These are phyloP conservation scores for Leptopilina syphax DNA, from an alignment of 2,888 invertebrate species.

Conservation along the genomic window DNA sequence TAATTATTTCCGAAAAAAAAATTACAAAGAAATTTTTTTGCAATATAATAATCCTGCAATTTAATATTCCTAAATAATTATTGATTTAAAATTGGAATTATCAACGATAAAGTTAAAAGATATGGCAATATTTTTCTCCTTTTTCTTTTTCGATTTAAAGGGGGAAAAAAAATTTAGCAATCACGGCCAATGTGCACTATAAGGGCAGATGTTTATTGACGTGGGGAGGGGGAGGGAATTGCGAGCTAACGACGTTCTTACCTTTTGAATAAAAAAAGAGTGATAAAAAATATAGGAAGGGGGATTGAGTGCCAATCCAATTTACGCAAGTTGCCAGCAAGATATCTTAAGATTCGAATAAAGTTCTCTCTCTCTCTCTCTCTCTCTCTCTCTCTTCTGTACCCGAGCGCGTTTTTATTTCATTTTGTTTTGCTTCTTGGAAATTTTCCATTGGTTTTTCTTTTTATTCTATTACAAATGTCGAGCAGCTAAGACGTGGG, in stretches of 20 bases:
- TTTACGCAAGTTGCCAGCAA: slow-evolving; percentile 56
- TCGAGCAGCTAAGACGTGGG: background rate
- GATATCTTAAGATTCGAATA: slow-evolving; percentile 45
- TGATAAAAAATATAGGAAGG: slow-evolving; percentile 50
- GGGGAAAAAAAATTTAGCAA: background rate
- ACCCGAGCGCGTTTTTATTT: background rate
- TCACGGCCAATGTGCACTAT: background rate
- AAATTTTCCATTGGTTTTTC: background rate
- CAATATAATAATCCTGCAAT: too few relatives aligned
- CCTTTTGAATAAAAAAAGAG: slow-evolving; percentile 13
- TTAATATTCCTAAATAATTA: background rate
- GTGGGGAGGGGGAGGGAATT: background rate
- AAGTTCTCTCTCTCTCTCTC: slow-evolving; percentile 38
- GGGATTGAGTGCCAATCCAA: slow-evolving; percentile 58
- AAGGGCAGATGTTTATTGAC: background rate
- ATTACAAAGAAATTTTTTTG: too few relatives aligned
- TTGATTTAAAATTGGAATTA: background rate
- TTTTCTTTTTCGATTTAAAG: background rate
- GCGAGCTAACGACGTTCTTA: background rate
- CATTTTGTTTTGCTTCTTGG: background rate
- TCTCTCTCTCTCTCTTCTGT: too few relatives aligned
- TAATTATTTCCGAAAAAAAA: too few relatives aligned
- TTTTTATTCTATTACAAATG: background rate
- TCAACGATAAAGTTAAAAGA: too few relatives aligned
- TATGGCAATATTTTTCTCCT: too few relatives aligned